These are phyloP conservation scores for Kradibia gibbosae DNA, from an alignment of 1,140 invertebrate species.

Conservation along the genomic window DNA sequence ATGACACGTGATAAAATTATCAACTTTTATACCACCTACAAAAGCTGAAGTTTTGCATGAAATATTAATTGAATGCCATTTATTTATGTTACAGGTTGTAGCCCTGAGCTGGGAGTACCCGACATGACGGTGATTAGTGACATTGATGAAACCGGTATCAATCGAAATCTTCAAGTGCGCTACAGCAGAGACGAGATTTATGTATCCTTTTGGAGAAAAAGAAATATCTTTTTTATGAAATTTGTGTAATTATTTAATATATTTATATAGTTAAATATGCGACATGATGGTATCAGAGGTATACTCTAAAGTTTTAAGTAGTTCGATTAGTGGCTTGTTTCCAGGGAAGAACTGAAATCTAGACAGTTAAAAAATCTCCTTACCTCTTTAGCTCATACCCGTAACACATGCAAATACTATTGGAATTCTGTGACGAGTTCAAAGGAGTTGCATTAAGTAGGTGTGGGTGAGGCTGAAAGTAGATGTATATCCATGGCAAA, in stretches of 20 bases:
- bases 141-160: conserved; percentile 93
- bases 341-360: not conserved
- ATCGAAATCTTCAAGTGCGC: conserved; percentile 88
- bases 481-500: not conserved
- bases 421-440: not conserved
- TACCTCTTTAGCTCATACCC: conserved; percentile 52
- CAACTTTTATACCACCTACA: no score
- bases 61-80: no score
- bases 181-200: conserved; percentile 92
- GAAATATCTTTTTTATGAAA: conserved; percentile 7
- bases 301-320: not conserved
- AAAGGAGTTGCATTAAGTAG: not conserved
- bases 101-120: conserved; percentile 79
- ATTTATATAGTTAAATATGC: not conserved
- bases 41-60: no score
- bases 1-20: no score
- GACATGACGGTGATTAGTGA: conserved; percentile 96
- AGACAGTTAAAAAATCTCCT: conserved; percentile 56
- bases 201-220: conserved; percentile 92
- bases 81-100: conserved; percentile 73
- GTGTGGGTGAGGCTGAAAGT: not conserved
- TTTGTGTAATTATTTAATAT: not conserved
- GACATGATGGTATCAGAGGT: not conserved
- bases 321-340: not conserved
- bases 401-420: conserved; percentile 24